Evolutionary conservation across 2,797 vertebrate genomes (phyloP), one percentile per base, ranked within the genome.

Genomic region (Rhinichthys osculus): DNA sequence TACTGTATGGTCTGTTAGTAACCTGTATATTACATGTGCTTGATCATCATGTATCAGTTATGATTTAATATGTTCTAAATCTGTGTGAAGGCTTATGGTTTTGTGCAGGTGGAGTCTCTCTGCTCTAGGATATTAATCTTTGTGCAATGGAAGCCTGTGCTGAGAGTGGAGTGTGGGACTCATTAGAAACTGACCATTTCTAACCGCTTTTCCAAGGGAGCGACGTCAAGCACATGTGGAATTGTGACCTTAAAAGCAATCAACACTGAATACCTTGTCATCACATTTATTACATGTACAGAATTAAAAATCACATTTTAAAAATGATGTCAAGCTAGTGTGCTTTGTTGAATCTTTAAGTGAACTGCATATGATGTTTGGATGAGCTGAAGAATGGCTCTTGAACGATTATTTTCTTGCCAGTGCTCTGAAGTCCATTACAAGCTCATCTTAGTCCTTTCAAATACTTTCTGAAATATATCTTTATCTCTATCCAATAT

Each of bases 201-300:
- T 87, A 82, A 47, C 66, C 17, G 5, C 17, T 85, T 87, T 87
- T 86, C 59, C 35, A 71, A 78, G 57, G 40, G 72, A 74, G 74
- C 6, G 69, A 44, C 8, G 30, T 83, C 70, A 85, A 85, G 79
- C 89, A 89, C 88, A 87, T 89, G 80, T 19, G 30, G 76, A 77
- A 88, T 90, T 90, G 76, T 86, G 87, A 87, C 79, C 83, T 82
- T 86, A 89, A 78, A 89, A 89, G 88, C 90, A 87, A 89, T 90
- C 82, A 81, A 88, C 87, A 90, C 86, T 83, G 85, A 89, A 87
- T 82, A 84, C 71, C 86, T 85, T 90, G 92, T 94, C 94, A 93
- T 94, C 92, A 91, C 93, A 93, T 93, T 93, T 94, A 93, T 94
- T 93, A 93, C 91, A 89, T 95, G 94, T 96, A 95, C 94, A 96